phyloP scores from a whole-genome alignment of 1,140 invertebrate species.

The Drosophila tsacasi region DNA sequence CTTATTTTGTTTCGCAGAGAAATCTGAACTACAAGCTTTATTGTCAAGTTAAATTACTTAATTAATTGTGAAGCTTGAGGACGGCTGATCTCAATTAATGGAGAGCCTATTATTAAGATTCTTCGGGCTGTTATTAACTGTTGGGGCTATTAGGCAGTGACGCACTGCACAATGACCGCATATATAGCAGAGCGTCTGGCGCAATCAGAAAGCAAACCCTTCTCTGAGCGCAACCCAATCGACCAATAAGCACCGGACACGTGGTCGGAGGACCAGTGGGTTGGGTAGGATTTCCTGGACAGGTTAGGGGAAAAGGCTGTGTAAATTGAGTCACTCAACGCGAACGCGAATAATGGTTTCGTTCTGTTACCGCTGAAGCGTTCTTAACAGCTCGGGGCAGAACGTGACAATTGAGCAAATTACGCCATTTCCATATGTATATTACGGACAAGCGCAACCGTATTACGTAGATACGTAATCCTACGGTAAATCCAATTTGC shows the following conservation, averaged over 20 bases:
- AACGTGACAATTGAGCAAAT: conserved; percentile 52
- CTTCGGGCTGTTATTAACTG: not conserved
- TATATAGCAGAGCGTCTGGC: conserved; percentile 5
- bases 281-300: conserved; percentile 26
- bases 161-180: conserved; percentile 16
- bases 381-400: conserved; percentile 38
- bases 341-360: conserved; percentile 26
- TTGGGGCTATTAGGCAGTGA: not conserved
- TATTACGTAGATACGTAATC: conserved; percentile 24
- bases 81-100: conserved; percentile 4
- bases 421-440: conserved; percentile 36
- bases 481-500: conserved; percentile 2
- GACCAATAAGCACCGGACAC: conserved; percentile 33
- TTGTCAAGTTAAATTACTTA: not conserved
- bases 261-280: conserved; percentile 14
- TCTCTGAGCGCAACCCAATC: conserved; percentile 11
- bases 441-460: conserved; percentile 10
- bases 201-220: conserved; percentile 24
- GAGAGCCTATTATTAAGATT: conserved; percentile 5
- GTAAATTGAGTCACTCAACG: conserved; percentile 46
- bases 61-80: not conserved
- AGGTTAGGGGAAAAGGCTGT: not conserved
- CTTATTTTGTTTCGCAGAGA: not conserved
- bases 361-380: conserved; percentile 22
- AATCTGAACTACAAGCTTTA: not conserved